These are phyloP conservation scores for Solea solea DNA, from an alignment of 2,113 vertebrate species.

Conservation along the genomic window DNA sequence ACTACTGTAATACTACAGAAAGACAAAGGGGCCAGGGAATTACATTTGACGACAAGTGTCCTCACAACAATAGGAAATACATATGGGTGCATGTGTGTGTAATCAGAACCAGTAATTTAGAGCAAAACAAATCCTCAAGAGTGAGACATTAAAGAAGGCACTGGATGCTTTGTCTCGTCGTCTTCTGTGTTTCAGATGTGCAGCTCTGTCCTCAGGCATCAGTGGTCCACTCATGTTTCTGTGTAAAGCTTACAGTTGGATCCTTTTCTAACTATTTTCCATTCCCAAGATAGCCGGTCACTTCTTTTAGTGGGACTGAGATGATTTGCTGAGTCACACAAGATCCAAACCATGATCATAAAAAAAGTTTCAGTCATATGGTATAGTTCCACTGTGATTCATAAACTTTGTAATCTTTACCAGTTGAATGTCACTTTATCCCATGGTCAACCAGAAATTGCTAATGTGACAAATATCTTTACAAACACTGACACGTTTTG, in stretches of 20 bases:
- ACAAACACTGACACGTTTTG: too few species aligned
- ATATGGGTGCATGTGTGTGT: background rate
- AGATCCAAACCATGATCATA: background rate
- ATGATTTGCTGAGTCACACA: background rate
- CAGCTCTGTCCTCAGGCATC: conserved; percentile 14
- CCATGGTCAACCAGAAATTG: background rate
- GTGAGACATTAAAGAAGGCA: conserved; percentile 20
- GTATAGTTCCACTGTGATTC: background rate
- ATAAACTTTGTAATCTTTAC: background rate
- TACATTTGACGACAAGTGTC: too few species aligned
- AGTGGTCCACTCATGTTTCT: background rate
- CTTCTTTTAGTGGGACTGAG: background rate
- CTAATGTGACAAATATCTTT: background rate
- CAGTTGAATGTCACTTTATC: background rate
- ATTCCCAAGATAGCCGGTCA: conserved; percentile 1
- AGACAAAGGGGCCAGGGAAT: too few species aligned
- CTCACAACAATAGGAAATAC: too few species aligned
- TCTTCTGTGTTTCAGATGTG: conserved; percentile 23
- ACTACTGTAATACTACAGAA: too few species aligned
- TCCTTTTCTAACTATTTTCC: background rate
- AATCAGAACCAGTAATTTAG: conserved; percentile 40
- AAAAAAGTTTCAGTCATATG: background rate
- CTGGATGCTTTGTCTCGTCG: conserved; percentile 15
- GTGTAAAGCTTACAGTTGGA: conserved; percentile 8
- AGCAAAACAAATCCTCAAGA: conserved; percentile 21